A percentile compares a stretch with the other conserved stretches of the same genome.
phyloP scores from a whole-genome alignment of 2,888 invertebrate species.

The Pherbina coryleti region DNA sequence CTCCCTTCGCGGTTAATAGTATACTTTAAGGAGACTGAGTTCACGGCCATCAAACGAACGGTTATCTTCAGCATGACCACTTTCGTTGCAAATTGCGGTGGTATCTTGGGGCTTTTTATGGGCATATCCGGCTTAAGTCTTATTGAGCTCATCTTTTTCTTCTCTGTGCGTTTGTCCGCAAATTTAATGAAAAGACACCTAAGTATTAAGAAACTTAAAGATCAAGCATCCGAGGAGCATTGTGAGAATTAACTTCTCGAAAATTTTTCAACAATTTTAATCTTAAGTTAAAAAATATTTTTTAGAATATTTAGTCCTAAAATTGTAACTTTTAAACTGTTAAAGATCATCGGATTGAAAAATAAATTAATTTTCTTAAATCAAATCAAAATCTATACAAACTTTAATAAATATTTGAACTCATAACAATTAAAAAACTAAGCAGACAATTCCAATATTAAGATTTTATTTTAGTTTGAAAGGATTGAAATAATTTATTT shows the following conservation, averaged over 20 bases:
- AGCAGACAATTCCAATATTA: too few relatives aligned
- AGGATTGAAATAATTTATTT: too few relatives aligned
- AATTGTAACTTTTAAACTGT: too few relatives aligned
- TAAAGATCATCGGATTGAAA: too few relatives aligned
- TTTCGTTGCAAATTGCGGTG: constrained; percentile 78
- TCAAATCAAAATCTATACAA: too few relatives aligned
- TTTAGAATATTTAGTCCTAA: too few relatives aligned
- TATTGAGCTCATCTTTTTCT: constrained; percentile 72
- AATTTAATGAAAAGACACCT: constrained; percentile 58
- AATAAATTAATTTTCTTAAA: too few relatives aligned
- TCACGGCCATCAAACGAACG: constrained; percentile 77
- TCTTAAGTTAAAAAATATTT: not conserved
- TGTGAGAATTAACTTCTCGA: too few relatives aligned
- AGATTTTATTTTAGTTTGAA: too few relatives aligned
- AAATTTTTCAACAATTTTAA: not conserved
- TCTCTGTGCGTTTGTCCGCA: constrained; percentile 68
- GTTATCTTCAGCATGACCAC: constrained; percentile 78
- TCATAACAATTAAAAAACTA: too few relatives aligned
- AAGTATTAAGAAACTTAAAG: constrained; percentile 51
- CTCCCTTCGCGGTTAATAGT: constrained; percentile 75
- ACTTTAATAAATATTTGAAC: too few relatives aligned
- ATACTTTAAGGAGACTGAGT: constrained; percentile 80
- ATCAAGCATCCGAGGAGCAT: constrained; percentile 11
- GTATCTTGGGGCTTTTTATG: constrained; percentile 73
- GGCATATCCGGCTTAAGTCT: constrained; percentile 68